Conservation (phyloP, 2,113 vertebrate species). For the Puffinus mauretanicus region DNA sequence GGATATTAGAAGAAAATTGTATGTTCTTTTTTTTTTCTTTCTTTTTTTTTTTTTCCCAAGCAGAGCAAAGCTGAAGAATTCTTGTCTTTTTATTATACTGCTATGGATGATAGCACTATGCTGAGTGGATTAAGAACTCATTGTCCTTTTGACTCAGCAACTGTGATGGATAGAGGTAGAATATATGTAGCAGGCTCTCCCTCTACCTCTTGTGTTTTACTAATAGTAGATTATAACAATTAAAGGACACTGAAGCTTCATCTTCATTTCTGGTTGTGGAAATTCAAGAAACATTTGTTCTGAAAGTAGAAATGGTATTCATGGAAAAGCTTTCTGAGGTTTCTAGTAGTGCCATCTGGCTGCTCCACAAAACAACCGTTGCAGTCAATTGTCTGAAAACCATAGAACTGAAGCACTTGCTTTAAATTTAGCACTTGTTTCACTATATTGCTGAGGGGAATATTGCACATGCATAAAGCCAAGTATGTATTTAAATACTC, state of each 20-base stretch:
- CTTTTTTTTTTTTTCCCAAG: neutral
- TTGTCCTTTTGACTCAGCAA: neutral
- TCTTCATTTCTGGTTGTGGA: neutral
- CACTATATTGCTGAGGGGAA: neutral
- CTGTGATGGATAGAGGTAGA: neutral
- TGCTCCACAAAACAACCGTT: neutral
- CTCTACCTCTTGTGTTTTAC: neutral
- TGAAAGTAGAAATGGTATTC: neutral
- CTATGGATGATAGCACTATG: neutral
- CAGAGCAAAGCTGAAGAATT: neutral
- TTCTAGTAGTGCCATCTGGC: neutral
- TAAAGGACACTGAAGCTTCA: neutral
- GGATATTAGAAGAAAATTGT: neutral
- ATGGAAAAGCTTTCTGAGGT: constrained; percentile 6
- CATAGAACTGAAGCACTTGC: neutral
- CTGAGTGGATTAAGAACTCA: neutral
- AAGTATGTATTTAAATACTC: neutral
- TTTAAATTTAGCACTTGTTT: constrained; percentile 23
- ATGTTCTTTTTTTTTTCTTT: neutral
- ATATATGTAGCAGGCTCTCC: neutral
- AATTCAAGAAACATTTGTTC: neutral
- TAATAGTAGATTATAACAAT: neutral
- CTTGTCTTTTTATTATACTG: neutral
- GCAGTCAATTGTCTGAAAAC: neutral
- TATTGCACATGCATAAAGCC: neutral